Base-by-base conservation (phyloP, 2,113 vertebrate genomes). In the Melanocharis versteri region DNA sequence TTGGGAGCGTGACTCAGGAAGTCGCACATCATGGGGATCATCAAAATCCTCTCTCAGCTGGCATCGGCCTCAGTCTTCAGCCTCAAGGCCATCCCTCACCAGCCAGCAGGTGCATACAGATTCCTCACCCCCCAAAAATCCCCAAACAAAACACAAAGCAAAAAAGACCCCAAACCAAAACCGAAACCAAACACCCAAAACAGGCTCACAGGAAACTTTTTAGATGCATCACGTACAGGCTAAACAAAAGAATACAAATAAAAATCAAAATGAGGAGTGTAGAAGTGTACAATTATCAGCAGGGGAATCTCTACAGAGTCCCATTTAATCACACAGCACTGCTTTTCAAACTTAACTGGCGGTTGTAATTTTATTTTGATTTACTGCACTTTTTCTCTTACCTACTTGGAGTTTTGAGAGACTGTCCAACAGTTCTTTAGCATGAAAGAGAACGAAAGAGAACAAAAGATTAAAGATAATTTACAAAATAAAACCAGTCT, bases 21-120 rank as follows among this genome's bases (percentile, higher is more conserved):
- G 44, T 9, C 0, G 0, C 13, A 24, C 44, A 31, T 8, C 44
- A 42, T 0, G 0, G 26, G 24, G 30, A 21, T 28, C 33, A 15
- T 6, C 2, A 7, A 39, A 75, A 48, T 10, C 10, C 10, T 10
- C 16, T 39, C 44, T 26, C 64, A 35, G 62, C 5, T 7, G 48
- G 30, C 64, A 48, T 21, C 51, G 65, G 15, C 27, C 54, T 44
- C 39, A 56, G 51, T 24, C 44, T 58, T 47, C 44, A 42, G 35
- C 2, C n/a, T 37, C 5, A 5, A 18, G 23, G 40, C 3, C 3
- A 20, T 37, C 35, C 54, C 31, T 57, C 15, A 15, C 26, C 28
- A 48, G n/a, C 20, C 11, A 3, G 21, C 9, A 53, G 39, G 17
- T 24, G 19, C 48, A 62, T 11, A 42, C 0, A 2, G 23, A 39